Evolutionary conservation across 2,113 vertebrate species (phyloP).

Genomic region (Tachycineta bicolor): DNA sequence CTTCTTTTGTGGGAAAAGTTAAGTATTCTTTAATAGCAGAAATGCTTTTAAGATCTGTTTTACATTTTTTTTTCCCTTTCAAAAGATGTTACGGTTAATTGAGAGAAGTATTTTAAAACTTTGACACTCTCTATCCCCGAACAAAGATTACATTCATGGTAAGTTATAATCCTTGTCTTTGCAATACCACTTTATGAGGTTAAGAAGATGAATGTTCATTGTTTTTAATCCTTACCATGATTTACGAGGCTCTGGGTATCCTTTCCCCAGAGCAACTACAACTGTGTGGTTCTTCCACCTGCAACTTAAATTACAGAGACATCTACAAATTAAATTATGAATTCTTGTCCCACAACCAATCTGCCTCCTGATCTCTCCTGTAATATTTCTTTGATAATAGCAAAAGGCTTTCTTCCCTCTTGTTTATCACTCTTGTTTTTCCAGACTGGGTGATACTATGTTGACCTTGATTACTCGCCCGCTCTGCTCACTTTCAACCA

Average conservation of each 20-base stretch:
- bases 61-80: not conserved
- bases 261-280: slow-evolving; percentile 69
- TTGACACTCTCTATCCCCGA: slow-evolving; percentile 67
- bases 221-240: slow-evolving; percentile 84
- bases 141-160: slow-evolving; percentile 72
- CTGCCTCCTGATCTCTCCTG: slow-evolving; percentile 25
- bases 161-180: slow-evolving; percentile 81
- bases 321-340: slow-evolving; percentile 75
- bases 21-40: not conserved
- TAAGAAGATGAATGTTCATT: slow-evolving; percentile 88
- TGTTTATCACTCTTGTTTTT: slow-evolving; percentile 12
- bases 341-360: slow-evolving; percentile 59
- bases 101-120: slow-evolving; percentile 54
- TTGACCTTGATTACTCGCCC: not conserved
- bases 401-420: not conserved
- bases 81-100: slow-evolving; percentile 10
- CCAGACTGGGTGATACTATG: not conserved
- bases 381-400: slow-evolving; percentile 26
- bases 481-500: not conserved
- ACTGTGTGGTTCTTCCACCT: slow-evolving; percentile 54
- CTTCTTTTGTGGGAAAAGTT: not conserved
- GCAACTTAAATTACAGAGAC: slow-evolving; percentile 74
- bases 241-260: slow-evolving; percentile 78
- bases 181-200: slow-evolving; percentile 72
- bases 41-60: not conserved